These are phyloP conservation scores for Brachionus rubens DNA, from an alignment of 1,140 invertebrate genomes.

Conservation along the genomic window DNA sequence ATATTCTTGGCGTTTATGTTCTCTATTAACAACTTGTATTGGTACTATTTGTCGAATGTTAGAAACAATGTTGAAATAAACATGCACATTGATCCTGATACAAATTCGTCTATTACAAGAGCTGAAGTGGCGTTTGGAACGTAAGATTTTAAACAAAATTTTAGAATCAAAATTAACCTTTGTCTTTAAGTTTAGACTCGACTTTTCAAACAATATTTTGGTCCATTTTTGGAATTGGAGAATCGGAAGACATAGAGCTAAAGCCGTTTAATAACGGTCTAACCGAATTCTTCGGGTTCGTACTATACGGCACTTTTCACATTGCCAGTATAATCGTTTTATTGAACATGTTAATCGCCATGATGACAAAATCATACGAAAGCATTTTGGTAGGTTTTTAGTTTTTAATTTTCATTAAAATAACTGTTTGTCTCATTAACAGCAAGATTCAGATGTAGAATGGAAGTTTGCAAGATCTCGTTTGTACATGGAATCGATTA, in stretches of 20 bases:
- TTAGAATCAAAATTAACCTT: background rate
- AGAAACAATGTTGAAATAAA: slow-evolving; percentile 55
- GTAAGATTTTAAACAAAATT: slow-evolving; percentile 49
- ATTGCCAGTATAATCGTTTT: slow-evolving; percentile 63
- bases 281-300: slow-evolving; percentile 55
- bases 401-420: too few species aligned
- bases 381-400: slow-evolving; percentile 61
- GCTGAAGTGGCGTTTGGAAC: slow-evolving; percentile 54
- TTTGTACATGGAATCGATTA: slow-evolving; percentile 89
- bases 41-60: slow-evolving; percentile 59
- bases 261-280: slow-evolving; percentile 51
- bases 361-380: slow-evolving; percentile 64
- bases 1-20: slow-evolving; percentile 61
- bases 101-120: slow-evolving; percentile 47
- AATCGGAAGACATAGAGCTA: slow-evolving; percentile 67
- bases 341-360: slow-evolving; percentile 64
- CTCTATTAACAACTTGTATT: slow-evolving; percentile 60
- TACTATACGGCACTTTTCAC: slow-evolving; percentile 57
- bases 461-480: slow-evolving; percentile 87
- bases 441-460: slow-evolving; percentile 80
- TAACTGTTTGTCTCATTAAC: too few species aligned
- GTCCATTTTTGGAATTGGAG: slow-evolving; percentile 71
- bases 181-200: slow-evolving; percentile 57
- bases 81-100: slow-evolving; percentile 4
- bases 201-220: slow-evolving; percentile 72